Base-by-base conservation (phyloP, 2,888 invertebrate species). In the Leucophora obtusa region DNA sequence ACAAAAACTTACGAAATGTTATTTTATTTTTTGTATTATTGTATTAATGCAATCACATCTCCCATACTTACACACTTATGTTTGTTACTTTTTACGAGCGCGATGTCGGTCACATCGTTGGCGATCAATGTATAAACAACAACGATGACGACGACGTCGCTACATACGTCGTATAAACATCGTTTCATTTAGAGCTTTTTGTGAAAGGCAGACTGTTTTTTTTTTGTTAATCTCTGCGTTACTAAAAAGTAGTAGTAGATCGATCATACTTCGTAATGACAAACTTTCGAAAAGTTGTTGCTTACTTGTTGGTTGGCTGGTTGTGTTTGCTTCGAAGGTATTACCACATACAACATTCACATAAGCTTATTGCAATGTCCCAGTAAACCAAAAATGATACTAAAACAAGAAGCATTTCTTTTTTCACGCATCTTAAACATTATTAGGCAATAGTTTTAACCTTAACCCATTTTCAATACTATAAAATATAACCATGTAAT, bases 131-230 rank as follows among this genome's bases (percentile, higher is more conserved):
- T 62, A 54, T 62, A 56, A n/a, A 65, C 68, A 24, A 68, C 60
- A 53, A 33, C 51, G n/a, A 63, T 59, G 28, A 65, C 59, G 43
- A 28, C 66, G 71, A 69, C 62, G 77, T 70, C 43, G n/a, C 6
- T 6, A 28, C 43, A n/a, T 47, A 14, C 2, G 43, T n/a, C 63
- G 63, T 50, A 65, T 54, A 71, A 66, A 71, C 71, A 43, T 69
- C 69, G 58, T 63, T 79, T 58, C n/a, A 28, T 56, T n/a, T 15
- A 70, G 59, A 81, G 81, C 81, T 81, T 81, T 81, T 81, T 81
- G 81, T 81, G 81, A 81, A 81, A 81, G 81, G 81, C 81, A 81
- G 81, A 81, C 73, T 81, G 77, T 81, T 70, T 77, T 81, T 47
- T 35, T 28, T 28, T 28, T 28, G 3, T 59, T 80, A 81, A 81